Evolutionary conservation across 2,113 vertebrate genomes (phyloP).

Genomic region (Sardina pilchardus): DNA sequence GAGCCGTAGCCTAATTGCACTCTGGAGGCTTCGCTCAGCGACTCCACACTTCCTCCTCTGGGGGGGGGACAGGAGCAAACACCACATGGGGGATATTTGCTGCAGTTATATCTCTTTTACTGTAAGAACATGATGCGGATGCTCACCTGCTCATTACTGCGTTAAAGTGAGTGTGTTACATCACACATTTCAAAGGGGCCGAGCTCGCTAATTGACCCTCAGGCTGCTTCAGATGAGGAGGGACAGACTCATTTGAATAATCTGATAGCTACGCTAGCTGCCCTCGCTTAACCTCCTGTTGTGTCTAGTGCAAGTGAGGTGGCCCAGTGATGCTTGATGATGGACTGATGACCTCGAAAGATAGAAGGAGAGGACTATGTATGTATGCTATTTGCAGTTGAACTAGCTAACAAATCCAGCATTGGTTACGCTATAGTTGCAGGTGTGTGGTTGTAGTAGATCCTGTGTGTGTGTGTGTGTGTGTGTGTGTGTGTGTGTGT

Average conservation of each 20-base stretch:
- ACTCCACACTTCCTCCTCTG: not conserved
- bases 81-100: not conserved
- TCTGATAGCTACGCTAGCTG: not conserved
- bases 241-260: not conserved
- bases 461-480: not conserved
- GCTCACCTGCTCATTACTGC: not conserved
- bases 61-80: not conserved
- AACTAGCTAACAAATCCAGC: no score
- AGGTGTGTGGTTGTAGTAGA: not conserved
- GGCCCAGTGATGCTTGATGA: not conserved
- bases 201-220: not conserved
- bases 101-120: not conserved
- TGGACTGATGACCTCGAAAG: not conserved
- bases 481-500: not conserved
- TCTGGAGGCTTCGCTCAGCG: not conserved
- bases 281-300: not conserved
- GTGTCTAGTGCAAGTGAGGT: not conserved
- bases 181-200: not conserved
- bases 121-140: not conserved
- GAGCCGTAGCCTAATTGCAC: not conserved
- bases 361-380: not conserved
- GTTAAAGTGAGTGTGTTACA: not conserved
- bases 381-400: no score
- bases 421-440: not conserved
- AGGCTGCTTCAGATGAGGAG: not conserved